Evolutionary conservation across 2,113 vertebrate genomes (phyloP), one percentile per base, ranked within the genome.

Genomic region (Oryzias melastigma): DNA sequence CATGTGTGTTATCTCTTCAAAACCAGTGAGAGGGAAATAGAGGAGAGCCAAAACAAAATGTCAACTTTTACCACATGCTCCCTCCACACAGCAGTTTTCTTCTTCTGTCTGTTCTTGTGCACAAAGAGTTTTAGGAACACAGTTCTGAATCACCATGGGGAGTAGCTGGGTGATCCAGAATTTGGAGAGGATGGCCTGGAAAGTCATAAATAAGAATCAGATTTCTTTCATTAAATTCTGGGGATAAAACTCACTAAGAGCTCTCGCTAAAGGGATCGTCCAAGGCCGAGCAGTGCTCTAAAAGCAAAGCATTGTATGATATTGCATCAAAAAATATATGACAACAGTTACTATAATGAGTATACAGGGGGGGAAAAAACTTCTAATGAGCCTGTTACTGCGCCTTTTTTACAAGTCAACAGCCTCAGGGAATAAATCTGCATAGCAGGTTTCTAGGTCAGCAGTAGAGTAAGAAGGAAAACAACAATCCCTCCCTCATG

Each of bases 371-470:
- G 17, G 64, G n/a, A n/a, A 58, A 13, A 41, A 41, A 15, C 8
- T 43, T 42, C 41, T 82, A 68, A 55, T 46, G 12, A 62, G 47
- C n/a, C 7, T 18, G 18, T 62, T 46, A 51, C 43, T 60, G 42
- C 27, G 5, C 27, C 3, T 5, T 42, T 56, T 13, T 7, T 53
- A 22, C n/a, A 63, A 61, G 62, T 73, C 61, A 70, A 27, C 63
- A 68, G 41, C 56, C 4, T 45, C 55, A 68, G 51, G 47, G 70
- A 54, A 69, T 63, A 43, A 85, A 85, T 89, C 85, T 91, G 90
- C 81, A 50, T 2, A 13, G 57, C 88, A 91, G 77, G 86, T 89
- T 89, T 91, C 71, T 87, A 80, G 82, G 85, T 89, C 81, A 88
- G 74, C 50, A 29, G 50, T 14, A 42, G 29, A 70, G 53, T 62